Evolutionary conservation across 2,888 invertebrate species (phyloP).

Genomic region (Creontiades dilutus): DNA sequence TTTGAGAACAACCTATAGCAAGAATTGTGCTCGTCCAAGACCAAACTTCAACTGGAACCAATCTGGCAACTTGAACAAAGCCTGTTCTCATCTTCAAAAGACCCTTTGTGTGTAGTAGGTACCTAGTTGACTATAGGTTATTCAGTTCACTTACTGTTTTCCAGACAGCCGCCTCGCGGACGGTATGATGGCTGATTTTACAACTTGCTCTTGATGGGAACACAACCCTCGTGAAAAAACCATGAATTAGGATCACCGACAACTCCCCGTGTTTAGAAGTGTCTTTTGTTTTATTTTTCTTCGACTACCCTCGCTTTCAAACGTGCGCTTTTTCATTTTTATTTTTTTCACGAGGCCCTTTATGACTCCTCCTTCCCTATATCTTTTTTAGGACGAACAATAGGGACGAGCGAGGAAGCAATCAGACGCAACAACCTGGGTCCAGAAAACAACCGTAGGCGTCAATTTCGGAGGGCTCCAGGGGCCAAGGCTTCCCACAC

Average conservation of each 20-base stretch:
- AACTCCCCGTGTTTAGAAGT: conserved; percentile 16
- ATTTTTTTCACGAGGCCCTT: neutral
- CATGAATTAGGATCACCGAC: conserved; percentile 28
- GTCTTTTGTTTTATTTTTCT: conserved; percentile 13
- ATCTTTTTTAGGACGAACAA: conserved; percentile 25
- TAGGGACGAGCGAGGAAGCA: conserved; percentile 11
- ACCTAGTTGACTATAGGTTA: neutral
- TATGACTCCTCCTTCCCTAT: neutral
- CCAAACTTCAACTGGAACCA: no score
- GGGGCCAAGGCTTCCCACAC: conserved; percentile 24
- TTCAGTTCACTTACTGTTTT: neutral
- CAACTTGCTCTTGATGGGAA: conserved; percentile 33
- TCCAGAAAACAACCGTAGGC: conserved; percentile 42
- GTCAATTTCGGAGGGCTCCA: conserved; percentile 10
- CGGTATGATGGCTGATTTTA: neutral
- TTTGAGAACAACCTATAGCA: no score
- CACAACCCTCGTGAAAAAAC: conserved; percentile 14
- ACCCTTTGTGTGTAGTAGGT: no score
- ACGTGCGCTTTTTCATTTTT: neutral
- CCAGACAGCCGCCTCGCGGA: neutral
- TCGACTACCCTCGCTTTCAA: neutral
- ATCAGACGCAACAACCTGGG: conserved; percentile 32
- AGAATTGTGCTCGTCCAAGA: no score
- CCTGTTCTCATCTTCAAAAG: no score
- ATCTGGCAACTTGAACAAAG: no score